Percentiles rank a stretch among this genome's conserved stretches.
phyloP scores from a whole-genome alignment of 1,140 invertebrate species.

The Cydia amplana region DNA sequence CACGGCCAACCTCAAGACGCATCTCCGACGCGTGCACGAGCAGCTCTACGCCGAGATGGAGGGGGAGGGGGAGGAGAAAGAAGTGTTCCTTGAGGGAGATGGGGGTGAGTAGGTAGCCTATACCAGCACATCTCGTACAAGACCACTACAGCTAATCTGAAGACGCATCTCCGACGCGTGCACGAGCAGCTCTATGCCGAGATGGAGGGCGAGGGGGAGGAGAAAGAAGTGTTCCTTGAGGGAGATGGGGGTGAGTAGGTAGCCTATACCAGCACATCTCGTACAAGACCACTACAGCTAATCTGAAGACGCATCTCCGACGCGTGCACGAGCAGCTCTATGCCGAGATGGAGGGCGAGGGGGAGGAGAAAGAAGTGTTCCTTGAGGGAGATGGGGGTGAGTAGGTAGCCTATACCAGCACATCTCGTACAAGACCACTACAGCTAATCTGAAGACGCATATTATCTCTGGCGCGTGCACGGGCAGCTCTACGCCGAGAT shows the following conservation, averaged over 20 bases:
- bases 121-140: conserved; percentile 21
- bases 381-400: not conserved
- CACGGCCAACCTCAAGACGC: conserved; percentile 35
- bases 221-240: not conserved
- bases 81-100: not conserved
- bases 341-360: not conserved
- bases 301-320: conserved; percentile 36
- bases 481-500: not conserved
- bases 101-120: not conserved
- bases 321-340: conserved; percentile 1
- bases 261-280: not conserved
- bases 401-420: not conserved
- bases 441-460: conserved; percentile 36
- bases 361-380: not conserved
- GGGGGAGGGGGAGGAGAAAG: not conserved
- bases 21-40: conserved; percentile 20
- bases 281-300: conserved; percentile 31
- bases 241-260: not conserved
- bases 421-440: conserved; percentile 33
- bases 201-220: not conserved
- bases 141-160: conserved; percentile 35
- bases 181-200: not conserved
- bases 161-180: conserved; percentile 30
- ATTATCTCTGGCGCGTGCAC: conserved; percentile 3
- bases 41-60: not conserved